Conservation (phyloP, 53 echinoderm and acorn worm genomes). For the Echinarachnius parma region DNA sequence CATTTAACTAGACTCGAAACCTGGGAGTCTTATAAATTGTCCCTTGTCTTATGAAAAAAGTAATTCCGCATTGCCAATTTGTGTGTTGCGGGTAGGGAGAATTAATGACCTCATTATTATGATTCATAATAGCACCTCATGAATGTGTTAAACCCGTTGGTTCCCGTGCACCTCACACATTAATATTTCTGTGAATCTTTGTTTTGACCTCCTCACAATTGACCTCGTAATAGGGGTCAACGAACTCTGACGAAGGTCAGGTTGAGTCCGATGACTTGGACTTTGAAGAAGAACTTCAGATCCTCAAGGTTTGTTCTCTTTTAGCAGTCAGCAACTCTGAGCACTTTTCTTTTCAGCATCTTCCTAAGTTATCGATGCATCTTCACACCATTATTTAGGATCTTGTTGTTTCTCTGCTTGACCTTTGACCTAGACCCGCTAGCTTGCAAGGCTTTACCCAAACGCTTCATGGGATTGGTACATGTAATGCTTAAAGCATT, state of each 20-base stretch:
- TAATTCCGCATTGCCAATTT: too few species aligned
- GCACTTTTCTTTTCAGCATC: background rate
- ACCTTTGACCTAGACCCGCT: slow-evolving; percentile 27
- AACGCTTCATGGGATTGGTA: slow-evolving; percentile 38
- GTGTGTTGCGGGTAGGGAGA: too few species aligned
- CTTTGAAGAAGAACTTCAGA: too few species aligned
- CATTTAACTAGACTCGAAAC: too few species aligned
- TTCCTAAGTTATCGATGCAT: background rate
- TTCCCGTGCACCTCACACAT: too few species aligned
- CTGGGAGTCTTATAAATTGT: too few species aligned
- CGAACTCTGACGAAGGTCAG: slow-evolving; percentile 27
- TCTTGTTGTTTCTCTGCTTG: slow-evolving; percentile 36
- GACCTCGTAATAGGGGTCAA: slow-evolving; percentile 24
- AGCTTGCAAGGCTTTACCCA: background rate
- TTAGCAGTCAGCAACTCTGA: background rate
- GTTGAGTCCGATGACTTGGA: slow-evolving; percentile 29
- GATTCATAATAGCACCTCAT: too few species aligned
- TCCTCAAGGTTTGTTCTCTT: slow-evolving; percentile 27
- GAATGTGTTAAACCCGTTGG: too few species aligned
- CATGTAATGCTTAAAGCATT: too few species aligned
- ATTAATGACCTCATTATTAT: too few species aligned
- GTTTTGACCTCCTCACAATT: slow-evolving; percentile 8
- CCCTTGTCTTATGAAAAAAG: too few species aligned
- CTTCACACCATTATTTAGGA: slow-evolving; percentile 11
- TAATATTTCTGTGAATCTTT: too few species aligned